These are phyloP conservation scores for Actias luna DNA, from an alignment of 2,888 invertebrate species.

Conservation along the genomic window DNA sequence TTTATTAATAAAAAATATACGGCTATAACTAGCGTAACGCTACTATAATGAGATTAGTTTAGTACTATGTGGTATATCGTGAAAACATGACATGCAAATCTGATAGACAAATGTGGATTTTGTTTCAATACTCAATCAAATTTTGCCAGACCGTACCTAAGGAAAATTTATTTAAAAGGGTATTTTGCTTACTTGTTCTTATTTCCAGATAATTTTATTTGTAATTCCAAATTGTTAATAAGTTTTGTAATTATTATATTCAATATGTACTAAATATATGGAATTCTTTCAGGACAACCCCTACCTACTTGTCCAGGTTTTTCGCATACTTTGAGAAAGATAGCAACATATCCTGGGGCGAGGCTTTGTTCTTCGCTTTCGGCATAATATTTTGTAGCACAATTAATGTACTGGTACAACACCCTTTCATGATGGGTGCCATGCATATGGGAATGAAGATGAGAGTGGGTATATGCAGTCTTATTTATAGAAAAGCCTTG, in stretches of 20 bases:
- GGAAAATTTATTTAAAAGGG: too few species aligned
- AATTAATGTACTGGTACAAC: constrained; percentile 84
- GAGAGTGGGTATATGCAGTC: constrained; percentile 89
- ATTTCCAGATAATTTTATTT: neutral
- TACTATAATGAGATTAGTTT: too few species aligned
- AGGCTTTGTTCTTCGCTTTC: constrained; percentile 85
- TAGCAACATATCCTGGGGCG: constrained; percentile 75
- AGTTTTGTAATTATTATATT: neutral
- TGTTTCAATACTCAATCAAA: too few species aligned
- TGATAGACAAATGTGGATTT: too few species aligned
- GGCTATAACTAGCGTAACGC: too few species aligned
- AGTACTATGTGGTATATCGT: too few species aligned
- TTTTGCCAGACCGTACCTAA: too few species aligned
- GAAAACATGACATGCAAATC: too few species aligned
- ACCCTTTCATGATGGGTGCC: constrained; percentile 86
- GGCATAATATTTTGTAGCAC: constrained; percentile 85
- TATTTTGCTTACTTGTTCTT: too few species aligned
- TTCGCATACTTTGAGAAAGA: constrained; percentile 82
- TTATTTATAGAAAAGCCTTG: constrained; percentile 90
- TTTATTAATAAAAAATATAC: too few species aligned
- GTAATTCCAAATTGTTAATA: neutral
- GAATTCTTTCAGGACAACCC: constrained; percentile 54
- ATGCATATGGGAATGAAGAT: constrained; percentile 91
- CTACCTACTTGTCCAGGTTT: constrained; percentile 81
- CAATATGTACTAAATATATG: neutral